Base-by-base conservation (phyloP, 2,113 vertebrate genomes). In the Prinia subflava region DNA sequence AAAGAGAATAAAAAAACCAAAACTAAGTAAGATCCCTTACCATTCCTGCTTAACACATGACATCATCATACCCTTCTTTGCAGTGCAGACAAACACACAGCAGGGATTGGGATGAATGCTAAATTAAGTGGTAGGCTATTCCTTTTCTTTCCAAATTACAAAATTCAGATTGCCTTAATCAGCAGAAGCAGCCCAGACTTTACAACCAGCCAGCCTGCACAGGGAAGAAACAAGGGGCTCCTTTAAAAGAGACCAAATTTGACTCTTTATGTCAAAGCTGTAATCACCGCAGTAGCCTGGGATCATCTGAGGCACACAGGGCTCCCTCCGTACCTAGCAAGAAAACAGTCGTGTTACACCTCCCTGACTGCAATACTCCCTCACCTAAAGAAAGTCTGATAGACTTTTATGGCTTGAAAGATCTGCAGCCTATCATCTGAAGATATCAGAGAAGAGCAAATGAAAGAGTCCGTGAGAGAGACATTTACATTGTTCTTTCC, bases 401-500 rank as follows among this genome's bases (percentile, higher is more conserved):
- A 71, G 73, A 87, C 86, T 94, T 90, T 94, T 71, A 82, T 53
- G 65, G 42, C 47, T 44, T 84, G 77, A 78, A 83, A 95, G 83
- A 87, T 79, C 76, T 90, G 80, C 52, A 86, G 47, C 75, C 22
- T 64, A 94, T 92, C 85, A 94, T 79, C 53, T 73, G 75, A 86
- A 91, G 81, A 63, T 83, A 94, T 35, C 89, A 62, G 53, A 89
- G 91, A 84, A 67, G 44, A 94, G 47, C 25, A 10, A 95, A 92
- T 68, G 67, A 92, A 83, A 94, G 47, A 93, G 87, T 89, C 33
- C 15, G 21, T 56, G 71, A 94, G 79, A 96, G 76, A 96, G 52
- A 91, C 81, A 90, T 89, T 93, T 95, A 82, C 94, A 93, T 89
- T 97, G 90, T 95, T 95, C 94, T 91, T 92, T 96, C 92, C 95